phyloP scores from a whole-genome alignment of 2,888 invertebrate genomes.

The Exephanes ischioxanthus region DNA sequence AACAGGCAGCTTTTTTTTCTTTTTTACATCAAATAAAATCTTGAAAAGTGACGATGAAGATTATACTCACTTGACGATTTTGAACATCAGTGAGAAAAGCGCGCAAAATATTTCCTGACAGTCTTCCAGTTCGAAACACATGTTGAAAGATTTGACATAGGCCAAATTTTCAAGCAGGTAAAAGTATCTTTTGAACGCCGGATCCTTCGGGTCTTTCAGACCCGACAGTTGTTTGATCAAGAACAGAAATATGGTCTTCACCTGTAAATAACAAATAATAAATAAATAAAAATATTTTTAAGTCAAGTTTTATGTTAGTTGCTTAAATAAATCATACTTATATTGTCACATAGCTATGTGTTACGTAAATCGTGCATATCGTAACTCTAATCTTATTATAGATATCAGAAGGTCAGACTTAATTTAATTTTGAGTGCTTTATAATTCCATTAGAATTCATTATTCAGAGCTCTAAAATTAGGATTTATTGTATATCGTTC shows the following conservation, averaged over 20 bases:
- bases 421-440: no score
- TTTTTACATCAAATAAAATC: neutral
- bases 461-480: no score
- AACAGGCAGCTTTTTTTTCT: neutral
- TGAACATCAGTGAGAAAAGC: constrained; percentile 97
- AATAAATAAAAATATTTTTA: neutral
- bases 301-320: neutral
- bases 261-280: constrained; percentile 77
- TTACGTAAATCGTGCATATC: no score
- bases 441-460: no score
- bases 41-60: constrained; percentile 6
- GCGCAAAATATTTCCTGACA: constrained; percentile 98
- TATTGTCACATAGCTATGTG: no score
- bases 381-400: no score
- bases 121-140: constrained; percentile 99
- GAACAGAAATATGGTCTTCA: constrained; percentile 95
- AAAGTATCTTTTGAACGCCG: constrained; percentile 98
- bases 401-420: no score
- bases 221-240: constrained; percentile 97
- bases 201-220: constrained; percentile 97
- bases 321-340: no score
- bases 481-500: neutral
- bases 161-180: constrained; percentile 98
- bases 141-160: constrained; percentile 99
- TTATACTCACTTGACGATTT: constrained; percentile 95